phyloP scores from a whole-genome alignment of 2,888 invertebrate species.

The Patella ulyssiponensis region DNA sequence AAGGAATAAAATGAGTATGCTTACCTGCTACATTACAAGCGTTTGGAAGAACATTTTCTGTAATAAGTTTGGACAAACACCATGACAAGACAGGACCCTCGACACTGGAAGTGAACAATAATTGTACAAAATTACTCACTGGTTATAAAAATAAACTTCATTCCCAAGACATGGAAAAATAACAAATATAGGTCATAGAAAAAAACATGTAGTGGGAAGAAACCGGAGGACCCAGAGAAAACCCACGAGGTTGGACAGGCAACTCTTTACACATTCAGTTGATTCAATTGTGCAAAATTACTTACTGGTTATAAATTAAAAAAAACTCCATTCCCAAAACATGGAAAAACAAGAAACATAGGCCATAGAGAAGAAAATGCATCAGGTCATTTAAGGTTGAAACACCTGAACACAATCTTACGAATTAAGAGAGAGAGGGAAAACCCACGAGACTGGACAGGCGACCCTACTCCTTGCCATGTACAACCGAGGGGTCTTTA shows the following conservation, averaged over 20 bases:
- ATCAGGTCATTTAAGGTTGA: no score
- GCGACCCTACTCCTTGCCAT: no score
- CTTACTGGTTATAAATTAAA: not conserved
- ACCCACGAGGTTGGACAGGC: no score
- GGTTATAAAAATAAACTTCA: not conserved
- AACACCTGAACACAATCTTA: no score
- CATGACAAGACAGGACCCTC: constrained; percentile 61
- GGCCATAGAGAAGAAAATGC: no score
- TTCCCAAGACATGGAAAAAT: not conserved
- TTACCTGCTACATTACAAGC: constrained; percentile 68
- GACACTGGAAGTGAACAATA: constrained; percentile 48
- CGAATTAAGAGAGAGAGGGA: no score
- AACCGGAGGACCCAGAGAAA: no score
- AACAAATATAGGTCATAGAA: not conserved
- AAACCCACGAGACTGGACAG: no score
- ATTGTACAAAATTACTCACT: not conserved
- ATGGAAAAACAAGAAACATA: not conserved
- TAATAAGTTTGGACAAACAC: constrained; percentile 67
- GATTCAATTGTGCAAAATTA: not conserved
- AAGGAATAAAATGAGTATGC: no score
- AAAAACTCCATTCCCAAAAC: not conserved
- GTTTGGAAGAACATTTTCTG: constrained; percentile 65
- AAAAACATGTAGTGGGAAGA: no score
- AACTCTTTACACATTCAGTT: no score
- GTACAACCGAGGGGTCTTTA: no score